Percentiles rank a stretch among this genome's conserved stretches.
These are phyloP conservation scores for Megalurothrips usitatus DNA, from an alignment of 2,888 invertebrate species.

Conservation along the genomic window DNA sequence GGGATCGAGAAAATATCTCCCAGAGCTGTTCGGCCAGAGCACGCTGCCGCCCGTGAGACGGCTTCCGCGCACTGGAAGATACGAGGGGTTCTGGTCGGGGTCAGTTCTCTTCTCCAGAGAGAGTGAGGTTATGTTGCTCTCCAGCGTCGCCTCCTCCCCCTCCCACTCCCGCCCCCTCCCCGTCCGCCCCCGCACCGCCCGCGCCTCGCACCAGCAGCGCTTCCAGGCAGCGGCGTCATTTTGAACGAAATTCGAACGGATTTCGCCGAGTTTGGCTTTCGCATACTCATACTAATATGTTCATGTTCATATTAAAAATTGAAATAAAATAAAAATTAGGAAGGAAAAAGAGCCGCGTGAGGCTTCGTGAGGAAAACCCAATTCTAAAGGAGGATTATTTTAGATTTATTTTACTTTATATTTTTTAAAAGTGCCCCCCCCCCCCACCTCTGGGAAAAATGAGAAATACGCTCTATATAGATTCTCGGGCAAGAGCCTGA, in stretches of 20 bases:
- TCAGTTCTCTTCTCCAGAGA: not conserved
- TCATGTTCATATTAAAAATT: too few species aligned
- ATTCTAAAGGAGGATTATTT: too few species aligned
- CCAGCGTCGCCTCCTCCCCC: not conserved
- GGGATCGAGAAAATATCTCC: not conserved
- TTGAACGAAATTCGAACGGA: not conserved
- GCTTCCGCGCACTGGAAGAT: not conserved
- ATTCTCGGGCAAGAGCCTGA: too few species aligned
- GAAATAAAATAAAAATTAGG: too few species aligned
- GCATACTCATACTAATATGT: too few species aligned
- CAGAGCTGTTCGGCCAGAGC: not conserved
- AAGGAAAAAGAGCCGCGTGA: too few species aligned
- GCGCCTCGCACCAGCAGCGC: not conserved
- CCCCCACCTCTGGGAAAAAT: not conserved
- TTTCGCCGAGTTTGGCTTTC: not conserved
- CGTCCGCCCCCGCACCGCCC: not conserved
- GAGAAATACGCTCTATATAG: too few species aligned
- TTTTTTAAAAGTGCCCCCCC: not conserved
- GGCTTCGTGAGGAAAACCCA: too few species aligned
- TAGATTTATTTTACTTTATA: too few species aligned
- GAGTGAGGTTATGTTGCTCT: constrained; percentile 1
- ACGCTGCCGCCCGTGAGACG: not conserved
- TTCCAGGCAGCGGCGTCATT: not conserved
- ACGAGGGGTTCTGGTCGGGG: not conserved
- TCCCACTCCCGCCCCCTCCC: not conserved